These are phyloP conservation scores for Erpornis zantholeuca DNA, from an alignment of 2,113 vertebrate genomes.

Conservation along the genomic window DNA sequence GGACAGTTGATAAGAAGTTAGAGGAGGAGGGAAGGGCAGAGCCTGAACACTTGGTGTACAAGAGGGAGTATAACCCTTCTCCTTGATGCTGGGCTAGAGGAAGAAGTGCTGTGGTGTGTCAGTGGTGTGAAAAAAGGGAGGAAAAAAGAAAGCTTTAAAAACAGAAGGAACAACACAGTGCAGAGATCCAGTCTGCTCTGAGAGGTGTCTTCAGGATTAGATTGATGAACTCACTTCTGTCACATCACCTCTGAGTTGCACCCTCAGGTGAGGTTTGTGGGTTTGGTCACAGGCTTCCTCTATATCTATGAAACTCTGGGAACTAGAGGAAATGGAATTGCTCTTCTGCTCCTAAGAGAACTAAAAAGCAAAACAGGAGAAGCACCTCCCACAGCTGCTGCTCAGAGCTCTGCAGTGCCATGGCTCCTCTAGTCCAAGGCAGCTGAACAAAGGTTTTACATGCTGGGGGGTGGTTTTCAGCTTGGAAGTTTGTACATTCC, in stretches of 20 bases:
- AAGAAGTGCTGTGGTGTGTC: neutral
- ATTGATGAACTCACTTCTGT: neutral
- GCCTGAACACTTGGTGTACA: neutral
- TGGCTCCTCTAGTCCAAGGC: neutral
- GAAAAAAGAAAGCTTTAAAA: neutral
- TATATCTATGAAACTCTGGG: neutral
- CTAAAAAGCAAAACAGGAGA: neutral
- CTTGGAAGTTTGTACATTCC: neutral
- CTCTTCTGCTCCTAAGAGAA: neutral
- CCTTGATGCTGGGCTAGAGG: neutral
- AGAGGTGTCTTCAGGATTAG: neutral
- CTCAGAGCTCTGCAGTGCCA: neutral
- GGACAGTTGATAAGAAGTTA: neutral
- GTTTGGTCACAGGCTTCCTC: neutral
- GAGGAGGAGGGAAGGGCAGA: neutral
- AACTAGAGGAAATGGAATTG: neutral
- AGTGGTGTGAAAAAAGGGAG: neutral
- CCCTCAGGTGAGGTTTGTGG: neutral
- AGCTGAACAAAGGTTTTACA: neutral
- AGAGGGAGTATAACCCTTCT: neutral
- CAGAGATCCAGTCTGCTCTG: neutral
- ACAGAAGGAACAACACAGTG: neutral
- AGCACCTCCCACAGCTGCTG: neutral
- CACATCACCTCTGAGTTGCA: neutral
- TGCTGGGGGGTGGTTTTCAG: neutral